phyloP scores from a whole-genome alignment of 2,113 vertebrate species.

The Thalassoma bifasciatum region DNA sequence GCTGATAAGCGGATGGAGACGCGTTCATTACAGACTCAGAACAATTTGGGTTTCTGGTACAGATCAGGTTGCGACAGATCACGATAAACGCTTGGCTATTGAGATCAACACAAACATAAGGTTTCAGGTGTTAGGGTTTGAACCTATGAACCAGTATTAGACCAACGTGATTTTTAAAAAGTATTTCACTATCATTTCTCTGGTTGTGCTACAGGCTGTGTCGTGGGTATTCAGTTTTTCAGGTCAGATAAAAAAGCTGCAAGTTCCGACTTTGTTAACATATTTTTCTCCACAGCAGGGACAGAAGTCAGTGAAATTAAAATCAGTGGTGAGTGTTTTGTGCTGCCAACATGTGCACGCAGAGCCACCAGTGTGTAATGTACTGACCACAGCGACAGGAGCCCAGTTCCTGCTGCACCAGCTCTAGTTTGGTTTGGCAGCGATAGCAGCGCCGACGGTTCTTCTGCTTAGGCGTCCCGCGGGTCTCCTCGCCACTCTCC shows the following conservation, averaged over 20 bases:
- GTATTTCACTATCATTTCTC: too few relatives aligned
- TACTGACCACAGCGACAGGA: slow-evolving; percentile 96
- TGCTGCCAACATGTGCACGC: background rate
- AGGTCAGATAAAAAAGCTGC: background rate
- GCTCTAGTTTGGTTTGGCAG: slow-evolving; percentile 99
- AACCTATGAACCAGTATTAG: too few relatives aligned
- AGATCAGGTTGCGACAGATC: too few relatives aligned
- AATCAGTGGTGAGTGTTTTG: background rate
- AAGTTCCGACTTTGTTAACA: background rate
- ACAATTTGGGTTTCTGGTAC: too few relatives aligned
- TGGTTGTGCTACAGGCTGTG: background rate
- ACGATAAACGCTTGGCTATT: too few relatives aligned
- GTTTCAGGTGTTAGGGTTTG: too few relatives aligned
- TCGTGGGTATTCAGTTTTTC: background rate
- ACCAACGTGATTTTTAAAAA: too few relatives aligned
- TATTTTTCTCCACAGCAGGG: background rate
- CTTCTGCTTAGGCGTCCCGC: slow-evolving; percentile 90
- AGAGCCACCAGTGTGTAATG: background rate
- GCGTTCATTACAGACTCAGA: too few relatives aligned
- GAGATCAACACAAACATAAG: too few relatives aligned
- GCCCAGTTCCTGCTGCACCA: slow-evolving; percentile 98
- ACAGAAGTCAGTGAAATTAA: background rate
- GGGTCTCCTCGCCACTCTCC: slow-evolving; percentile 79
- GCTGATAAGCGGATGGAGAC: too few relatives aligned
- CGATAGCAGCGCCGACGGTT: slow-evolving; percentile 96